A percentile compares a stretch with the other conserved stretches of the same genome.
Evolutionary conservation across 2,797 vertebrate genomes (phyloP).

Genomic region (Echiichthys vipera): DNA sequence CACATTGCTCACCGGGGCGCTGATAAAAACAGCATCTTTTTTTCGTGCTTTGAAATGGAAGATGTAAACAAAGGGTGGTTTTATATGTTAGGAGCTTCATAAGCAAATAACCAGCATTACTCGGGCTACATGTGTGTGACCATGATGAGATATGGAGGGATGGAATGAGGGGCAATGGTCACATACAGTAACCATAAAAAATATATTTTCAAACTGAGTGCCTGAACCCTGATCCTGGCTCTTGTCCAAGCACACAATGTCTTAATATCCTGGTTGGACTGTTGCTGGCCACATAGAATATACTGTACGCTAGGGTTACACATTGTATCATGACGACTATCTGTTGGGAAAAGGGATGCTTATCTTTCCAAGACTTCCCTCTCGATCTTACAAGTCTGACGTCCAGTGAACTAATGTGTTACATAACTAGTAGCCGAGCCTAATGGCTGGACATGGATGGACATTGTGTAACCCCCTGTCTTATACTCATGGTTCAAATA

Average conservation of each 20-base stretch:
- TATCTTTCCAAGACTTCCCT: background rate
- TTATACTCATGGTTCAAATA: constrained; percentile 7
- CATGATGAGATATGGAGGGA: background rate
- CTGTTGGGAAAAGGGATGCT: background rate
- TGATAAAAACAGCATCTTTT: constrained; percentile 36
- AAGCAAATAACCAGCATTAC: constrained; percentile 5
- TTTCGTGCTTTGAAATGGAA: background rate
- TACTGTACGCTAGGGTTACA: background rate
- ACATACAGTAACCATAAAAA: constrained; percentile 1
- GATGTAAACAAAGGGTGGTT: constrained; percentile 26
- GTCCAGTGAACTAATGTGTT: constrained; percentile 54
- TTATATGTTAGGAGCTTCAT: background rate
- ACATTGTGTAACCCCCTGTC: constrained; percentile 65
- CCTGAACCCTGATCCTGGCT: constrained; percentile 18
- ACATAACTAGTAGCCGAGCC: constrained; percentile 60
- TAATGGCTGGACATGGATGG: constrained; percentile 46
- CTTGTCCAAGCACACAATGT: constrained; percentile 19
- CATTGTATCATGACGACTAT: background rate
- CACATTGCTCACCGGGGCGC: constrained; percentile 8
- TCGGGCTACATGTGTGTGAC: background rate
- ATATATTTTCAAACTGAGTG: constrained; percentile 1
- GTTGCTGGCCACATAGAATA: background rate
- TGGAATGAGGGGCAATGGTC: background rate
- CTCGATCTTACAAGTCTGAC: constrained; percentile 26
- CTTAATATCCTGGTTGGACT: background rate